These are phyloP conservation scores for Dolichoris vasculosae DNA, from an alignment of 1,140 invertebrate genomes.

Conservation along the genomic window DNA sequence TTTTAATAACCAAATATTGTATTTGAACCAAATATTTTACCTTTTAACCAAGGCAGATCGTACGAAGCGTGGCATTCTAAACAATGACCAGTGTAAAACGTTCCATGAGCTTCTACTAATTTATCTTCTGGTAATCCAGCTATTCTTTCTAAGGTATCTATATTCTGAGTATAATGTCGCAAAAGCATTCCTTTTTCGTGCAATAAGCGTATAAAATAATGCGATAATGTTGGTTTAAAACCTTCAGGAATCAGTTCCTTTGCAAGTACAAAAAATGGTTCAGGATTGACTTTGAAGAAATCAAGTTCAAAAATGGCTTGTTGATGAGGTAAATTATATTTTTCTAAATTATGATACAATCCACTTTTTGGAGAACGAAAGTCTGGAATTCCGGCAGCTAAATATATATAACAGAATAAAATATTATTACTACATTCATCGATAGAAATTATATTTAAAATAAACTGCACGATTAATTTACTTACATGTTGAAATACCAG, in stretches of 20 bases:
- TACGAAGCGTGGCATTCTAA: slow-evolving; percentile 85
- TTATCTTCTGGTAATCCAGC: slow-evolving; percentile 90
- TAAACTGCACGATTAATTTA: slow-evolving; percentile 55
- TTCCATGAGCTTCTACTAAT: slow-evolving; percentile 95
- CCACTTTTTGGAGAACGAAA: slow-evolving; percentile 93
- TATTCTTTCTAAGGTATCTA: slow-evolving; percentile 92
- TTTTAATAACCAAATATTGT: slow-evolving; percentile 47
- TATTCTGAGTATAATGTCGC: slow-evolving; percentile 94
- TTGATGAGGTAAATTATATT: slow-evolving; percentile 94
- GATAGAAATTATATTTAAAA: neutral
- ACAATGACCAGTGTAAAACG: slow-evolving; percentile 93
- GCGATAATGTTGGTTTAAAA: slow-evolving; percentile 87
- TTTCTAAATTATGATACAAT: slow-evolving; percentile 92
- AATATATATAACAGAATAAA: slow-evolving; percentile 25
- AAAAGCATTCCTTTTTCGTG: slow-evolving; percentile 87
- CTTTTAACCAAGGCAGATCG: slow-evolving; percentile 88
- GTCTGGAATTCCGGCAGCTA: slow-evolving; percentile 96
- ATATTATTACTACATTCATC: slow-evolving; percentile 34
- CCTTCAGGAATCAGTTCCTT: slow-evolving; percentile 89
- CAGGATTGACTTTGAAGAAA: slow-evolving; percentile 87
- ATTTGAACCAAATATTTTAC: slow-evolving; percentile 65
- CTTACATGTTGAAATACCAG: slow-evolving; percentile 95
- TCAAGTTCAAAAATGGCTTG: slow-evolving; percentile 95
- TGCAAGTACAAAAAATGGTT: slow-evolving; percentile 90
- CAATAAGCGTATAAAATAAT: slow-evolving; percentile 89